phyloP scores from a whole-genome alignment of 1,140 invertebrate species.

The Laodelphax striatellus region DNA sequence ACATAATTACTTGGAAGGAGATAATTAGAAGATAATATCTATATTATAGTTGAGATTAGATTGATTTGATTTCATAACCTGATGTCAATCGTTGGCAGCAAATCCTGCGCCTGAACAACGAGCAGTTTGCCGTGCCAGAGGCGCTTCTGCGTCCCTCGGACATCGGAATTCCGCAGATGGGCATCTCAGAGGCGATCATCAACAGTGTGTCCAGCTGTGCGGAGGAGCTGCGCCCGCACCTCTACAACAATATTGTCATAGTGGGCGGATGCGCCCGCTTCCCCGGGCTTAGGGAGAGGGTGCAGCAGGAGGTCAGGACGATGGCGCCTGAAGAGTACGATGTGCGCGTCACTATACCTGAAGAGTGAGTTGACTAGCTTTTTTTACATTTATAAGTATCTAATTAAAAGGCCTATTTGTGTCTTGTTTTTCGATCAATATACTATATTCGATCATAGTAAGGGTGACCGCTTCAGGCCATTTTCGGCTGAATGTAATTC shows the following conservation, averaged over 20 bases:
- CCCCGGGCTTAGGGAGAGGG: constrained; percentile 70
- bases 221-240: constrained; percentile 64
- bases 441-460: too few relatives aligned
- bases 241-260: constrained; percentile 81
- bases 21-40: too few relatives aligned
- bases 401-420: too few relatives aligned
- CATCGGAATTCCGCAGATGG: constrained; percentile 89
- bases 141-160: constrained; percentile 91
- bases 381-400: too few relatives aligned
- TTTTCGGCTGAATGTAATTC: too few relatives aligned
- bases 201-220: constrained; percentile 60
- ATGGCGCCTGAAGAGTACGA: constrained; percentile 63
- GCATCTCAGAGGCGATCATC: constrained; percentile 81
- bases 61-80: too few relatives aligned
- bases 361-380: constrained; percentile 52
- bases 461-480: too few relatives aligned
- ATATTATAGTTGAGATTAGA: too few relatives aligned
- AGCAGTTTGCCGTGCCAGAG: constrained; percentile 88
- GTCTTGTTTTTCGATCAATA: too few relatives aligned
- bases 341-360: constrained; percentile 57
- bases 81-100: too few relatives aligned
- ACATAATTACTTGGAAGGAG: too few relatives aligned
- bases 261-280: constrained; percentile 82
- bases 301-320: constrained; percentile 68
- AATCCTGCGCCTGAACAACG: constrained; percentile 79